These are phyloP conservation scores for Lacerta agilis DNA, from an alignment of 2,797 vertebrate genomes.

Conservation along the genomic window DNA sequence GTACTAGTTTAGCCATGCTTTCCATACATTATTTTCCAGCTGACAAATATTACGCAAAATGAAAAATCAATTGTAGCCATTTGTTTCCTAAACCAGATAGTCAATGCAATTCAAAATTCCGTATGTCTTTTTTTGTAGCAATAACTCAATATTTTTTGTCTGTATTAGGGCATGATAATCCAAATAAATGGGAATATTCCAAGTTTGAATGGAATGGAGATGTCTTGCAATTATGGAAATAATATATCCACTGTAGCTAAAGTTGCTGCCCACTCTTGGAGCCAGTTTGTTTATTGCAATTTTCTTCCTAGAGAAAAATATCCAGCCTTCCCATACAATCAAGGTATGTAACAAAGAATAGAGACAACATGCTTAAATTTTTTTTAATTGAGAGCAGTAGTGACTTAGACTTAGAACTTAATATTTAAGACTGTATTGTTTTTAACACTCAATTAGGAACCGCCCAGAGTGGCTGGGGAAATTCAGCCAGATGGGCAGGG, in stretches of 20 bases:
- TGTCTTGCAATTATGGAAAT: conserved; percentile 90
- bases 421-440: too few relatives aligned
- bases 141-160: conserved; percentile 20
- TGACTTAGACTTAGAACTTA: too few relatives aligned
- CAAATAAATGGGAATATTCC: conserved; percentile 94
- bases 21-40: not conserved
- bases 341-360: conserved; percentile 77
- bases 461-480: too few relatives aligned
- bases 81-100: not conserved
- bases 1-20: not conserved
- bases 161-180: conserved; percentile 85
- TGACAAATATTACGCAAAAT: not conserved
- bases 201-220: conserved; percentile 85
- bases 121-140: conserved; percentile 16
- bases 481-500: too few relatives aligned
- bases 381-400: too few relatives aligned
- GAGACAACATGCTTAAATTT: fast-evolving
- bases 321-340: conserved; percentile 75
- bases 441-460: too few relatives aligned
- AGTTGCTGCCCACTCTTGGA: conserved; percentile 81
- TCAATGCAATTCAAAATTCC: conserved; percentile 17
- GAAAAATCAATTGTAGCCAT: fast-evolving
- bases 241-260: conserved; percentile 83
- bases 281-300: conserved; percentile 90
- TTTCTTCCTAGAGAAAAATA: conserved; percentile 85